phyloP scores from a whole-genome alignment of 92 coral and sea anemone genomes.

The Bergia sp. region DNA sequence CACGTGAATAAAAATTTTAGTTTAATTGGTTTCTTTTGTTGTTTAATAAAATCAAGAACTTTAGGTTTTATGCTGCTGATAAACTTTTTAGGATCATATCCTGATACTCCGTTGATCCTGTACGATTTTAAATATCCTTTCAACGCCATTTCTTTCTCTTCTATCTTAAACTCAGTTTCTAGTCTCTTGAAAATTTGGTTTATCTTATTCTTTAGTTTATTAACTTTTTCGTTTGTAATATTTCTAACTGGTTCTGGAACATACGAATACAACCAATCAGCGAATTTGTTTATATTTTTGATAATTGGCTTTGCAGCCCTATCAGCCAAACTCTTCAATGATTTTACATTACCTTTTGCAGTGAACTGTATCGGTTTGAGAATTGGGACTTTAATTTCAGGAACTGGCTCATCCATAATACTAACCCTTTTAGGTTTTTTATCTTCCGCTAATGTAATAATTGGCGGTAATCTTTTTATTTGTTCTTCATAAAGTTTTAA shows the following conservation, averaged over 20 bases:
- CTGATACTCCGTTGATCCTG: background rate
- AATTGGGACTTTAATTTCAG: no score
- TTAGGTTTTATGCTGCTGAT: background rate
- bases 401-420: background rate
- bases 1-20: background rate
- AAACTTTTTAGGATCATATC: slow-evolving; percentile 1
- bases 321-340: background rate
- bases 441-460: background rate
- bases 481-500: slow-evolving; percentile 13
- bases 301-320: background rate
- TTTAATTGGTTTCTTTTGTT: background rate
- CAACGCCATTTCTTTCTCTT: background rate
- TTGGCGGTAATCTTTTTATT: slow-evolving; percentile 1
- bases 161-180: slow-evolving; percentile 19
- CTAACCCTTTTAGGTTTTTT: background rate
- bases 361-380: background rate
- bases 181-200: slow-evolving; percentile 8
- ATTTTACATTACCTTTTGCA: background rate
- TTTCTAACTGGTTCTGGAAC: slow-evolving; percentile 25
- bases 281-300: slow-evolving; percentile 15
- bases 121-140: slow-evolving; percentile 2
- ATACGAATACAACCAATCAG: background rate
- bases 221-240: slow-evolving; percentile 17
- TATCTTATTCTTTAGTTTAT: background rate
- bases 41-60: background rate